Evolutionary conservation across 2,888 invertebrate species (phyloP).

Genomic region (Prosapia bicincta): DNA sequence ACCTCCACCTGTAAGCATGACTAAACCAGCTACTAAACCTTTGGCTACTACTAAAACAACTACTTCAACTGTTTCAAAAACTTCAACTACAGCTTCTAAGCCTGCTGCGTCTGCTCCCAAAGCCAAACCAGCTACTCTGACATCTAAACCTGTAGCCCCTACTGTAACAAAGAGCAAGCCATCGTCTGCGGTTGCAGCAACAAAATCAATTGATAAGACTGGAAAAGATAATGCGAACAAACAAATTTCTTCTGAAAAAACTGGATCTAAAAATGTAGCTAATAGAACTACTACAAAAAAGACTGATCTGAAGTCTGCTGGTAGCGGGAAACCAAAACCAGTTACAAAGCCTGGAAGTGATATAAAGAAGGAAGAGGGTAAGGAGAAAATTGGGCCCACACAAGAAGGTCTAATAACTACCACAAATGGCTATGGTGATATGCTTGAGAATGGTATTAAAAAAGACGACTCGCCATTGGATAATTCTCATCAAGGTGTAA

Average conservation of each 20-base stretch:
- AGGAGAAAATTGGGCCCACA: slow-evolving; percentile 5
- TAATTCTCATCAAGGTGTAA: background rate
- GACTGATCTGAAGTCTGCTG: slow-evolving; percentile 24
- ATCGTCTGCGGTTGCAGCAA: slow-evolving; percentile 37
- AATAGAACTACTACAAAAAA: slow-evolving; percentile 29
- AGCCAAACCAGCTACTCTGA: slow-evolving; percentile 30
- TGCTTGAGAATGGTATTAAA: slow-evolving; percentile 3
- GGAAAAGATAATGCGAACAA: slow-evolving; percentile 68
- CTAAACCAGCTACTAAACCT: slow-evolving; percentile 26
- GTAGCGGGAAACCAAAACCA: slow-evolving; percentile 18
- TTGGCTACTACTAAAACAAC: slow-evolving; percentile 30
- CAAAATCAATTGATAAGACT: slow-evolving; percentile 54
- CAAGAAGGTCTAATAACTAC: background rate
- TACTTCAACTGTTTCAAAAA: slow-evolving; percentile 36
- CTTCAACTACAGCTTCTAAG: slow-evolving; percentile 36
- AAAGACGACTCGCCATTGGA: background rate
- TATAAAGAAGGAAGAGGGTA: background rate
- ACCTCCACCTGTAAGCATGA: slow-evolving; percentile 32
- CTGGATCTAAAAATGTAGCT: slow-evolving; percentile 41
- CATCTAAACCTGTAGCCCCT: slow-evolving; percentile 41
- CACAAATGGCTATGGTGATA: slow-evolving; percentile 12
- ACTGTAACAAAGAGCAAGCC: slow-evolving; percentile 39
- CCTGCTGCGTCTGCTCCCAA: slow-evolving; percentile 36
- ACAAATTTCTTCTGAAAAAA: slow-evolving; percentile 56
- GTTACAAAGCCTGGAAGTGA: slow-evolving; percentile 16